Base-by-base conservation (phyloP, 2,797 vertebrate species). In the Nannoperca obscura region DNA sequence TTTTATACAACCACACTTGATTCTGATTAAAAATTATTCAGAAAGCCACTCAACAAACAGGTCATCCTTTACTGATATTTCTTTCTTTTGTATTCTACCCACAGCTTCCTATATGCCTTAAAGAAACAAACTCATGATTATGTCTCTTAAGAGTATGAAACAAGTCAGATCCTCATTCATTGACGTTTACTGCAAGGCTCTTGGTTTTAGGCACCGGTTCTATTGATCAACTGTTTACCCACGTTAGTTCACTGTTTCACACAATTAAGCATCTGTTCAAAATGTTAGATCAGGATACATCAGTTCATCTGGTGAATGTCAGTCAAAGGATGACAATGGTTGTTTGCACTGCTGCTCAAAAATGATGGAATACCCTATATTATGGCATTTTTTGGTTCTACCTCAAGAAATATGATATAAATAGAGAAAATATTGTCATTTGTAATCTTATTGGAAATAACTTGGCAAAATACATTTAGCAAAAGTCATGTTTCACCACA, bases 181-280 rank as follows among this genome's bases (percentile, higher is more conserved):
- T 82, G 80, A 82, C 64, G 71, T 87, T 78, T 57, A 84, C 77
- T 73, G 79, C 86, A 92, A 90, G 90, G 90, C 89, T 90, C 64
- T 75, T 87, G 82, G 87, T 90, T 91, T 91, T 86, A 93, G 91
- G 91, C 91, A 93, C 89, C 62, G 50, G 72, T 83, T 84, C 86
- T 80, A 80, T 71, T 67, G 53, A 89, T 86, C 67, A 85, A 64
- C 62, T 71, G 59, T 71, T 77, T 71, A 49, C 79, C 77, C 38
- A 84, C 64, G 55, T 88, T 65, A 77, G 79, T 54, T 50, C 22
- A 57, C 40, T 57, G 46, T 75, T 84, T 81, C 71, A 81, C 64
- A 69, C 76, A 70, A 55, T 64, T 73, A 76, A 71, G 57, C 61
- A 47, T 78, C 52, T 58, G 67, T 70, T 84, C 34, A 78, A 74